Evolutionary conservation across 2,888 invertebrate species (phyloP).

Genomic region (Pollenia labialis): DNA sequence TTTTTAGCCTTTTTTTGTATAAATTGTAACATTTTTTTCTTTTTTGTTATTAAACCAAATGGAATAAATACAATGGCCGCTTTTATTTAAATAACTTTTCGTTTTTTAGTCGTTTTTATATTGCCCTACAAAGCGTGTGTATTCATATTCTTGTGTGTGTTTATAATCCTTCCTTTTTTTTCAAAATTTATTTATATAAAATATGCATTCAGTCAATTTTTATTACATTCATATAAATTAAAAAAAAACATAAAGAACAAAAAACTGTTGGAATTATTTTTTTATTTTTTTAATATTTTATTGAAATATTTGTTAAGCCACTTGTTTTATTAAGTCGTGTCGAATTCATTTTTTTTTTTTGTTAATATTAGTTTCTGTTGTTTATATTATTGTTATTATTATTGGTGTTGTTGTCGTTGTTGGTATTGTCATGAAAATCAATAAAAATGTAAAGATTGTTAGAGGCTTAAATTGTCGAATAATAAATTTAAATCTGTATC

Average conservation of each 20-base stretch:
- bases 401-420: slow-evolving; percentile 5
- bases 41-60: slow-evolving; percentile 34
- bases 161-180: slow-evolving; percentile 36
- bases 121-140: not conserved
- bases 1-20: not conserved
- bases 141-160: not conserved
- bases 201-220: slow-evolving; percentile 57
- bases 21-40: slow-evolving; percentile 37
- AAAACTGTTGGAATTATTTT: slow-evolving; percentile 27
- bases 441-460: slow-evolving; percentile 40
- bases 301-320: slow-evolving; percentile 58
- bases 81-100: slow-evolving; percentile 62
- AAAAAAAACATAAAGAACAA: slow-evolving; percentile 11
- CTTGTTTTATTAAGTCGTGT: slow-evolving; percentile 54
- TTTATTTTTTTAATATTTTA: slow-evolving; percentile 17
- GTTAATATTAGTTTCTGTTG: slow-evolving; percentile 15
- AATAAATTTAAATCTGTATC: slow-evolving; percentile 35
- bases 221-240: slow-evolving; percentile 46
- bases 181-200: slow-evolving; percentile 43
- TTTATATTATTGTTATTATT: not conserved
- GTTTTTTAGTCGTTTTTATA: slow-evolving; percentile 1
- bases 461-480: not conserved
- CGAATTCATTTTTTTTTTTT: not conserved
- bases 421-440: slow-evolving; percentile 42
- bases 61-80: slow-evolving; percentile 60